Conservation (phyloP, 2,113 vertebrate genomes). For the Hyaena hyaena region DNA sequence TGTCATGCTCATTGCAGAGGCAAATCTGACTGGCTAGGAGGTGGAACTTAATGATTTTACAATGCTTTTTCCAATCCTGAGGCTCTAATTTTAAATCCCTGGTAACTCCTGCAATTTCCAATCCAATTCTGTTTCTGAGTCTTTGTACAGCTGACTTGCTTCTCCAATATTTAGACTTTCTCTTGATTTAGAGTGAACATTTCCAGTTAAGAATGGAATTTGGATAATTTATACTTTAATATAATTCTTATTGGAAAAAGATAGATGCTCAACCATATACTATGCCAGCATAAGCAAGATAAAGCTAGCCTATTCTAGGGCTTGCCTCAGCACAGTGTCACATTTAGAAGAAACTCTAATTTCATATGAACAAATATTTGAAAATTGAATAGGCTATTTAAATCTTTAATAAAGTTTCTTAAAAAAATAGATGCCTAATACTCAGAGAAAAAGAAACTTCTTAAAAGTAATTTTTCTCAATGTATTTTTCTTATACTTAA, state of each 20-base stretch:
- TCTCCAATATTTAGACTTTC: conserved; percentile 51
- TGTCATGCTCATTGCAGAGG: neutral
- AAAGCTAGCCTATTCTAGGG: neutral
- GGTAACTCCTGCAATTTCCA: neutral
- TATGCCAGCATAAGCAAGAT: neutral
- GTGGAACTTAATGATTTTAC: neutral
- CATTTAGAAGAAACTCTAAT: conserved; percentile 33
- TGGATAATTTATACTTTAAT: conserved; percentile 56
- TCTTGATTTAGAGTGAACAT: conserved; percentile 55
- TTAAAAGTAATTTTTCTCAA: neutral
- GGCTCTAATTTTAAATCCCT: conserved; percentile 23
- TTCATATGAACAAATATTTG: conserved; percentile 1
- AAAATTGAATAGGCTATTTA: conserved; percentile 32
- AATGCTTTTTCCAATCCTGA: neutral
- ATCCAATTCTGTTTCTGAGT: neutral
- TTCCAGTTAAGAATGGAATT: conserved; percentile 37
- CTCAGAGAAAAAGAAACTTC: neutral
- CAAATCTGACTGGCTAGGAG: neutral
- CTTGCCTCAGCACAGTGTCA: neutral
- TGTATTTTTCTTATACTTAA: neutral
- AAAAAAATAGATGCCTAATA: neutral
- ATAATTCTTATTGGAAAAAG: conserved; percentile 44
- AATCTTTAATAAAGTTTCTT: conserved; percentile 43
- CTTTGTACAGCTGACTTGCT: conserved; percentile 46
- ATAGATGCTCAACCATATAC: neutral